Base-by-base conservation (phyloP, 1,140 invertebrate species). In the Lepidurus arcticus region DNA sequence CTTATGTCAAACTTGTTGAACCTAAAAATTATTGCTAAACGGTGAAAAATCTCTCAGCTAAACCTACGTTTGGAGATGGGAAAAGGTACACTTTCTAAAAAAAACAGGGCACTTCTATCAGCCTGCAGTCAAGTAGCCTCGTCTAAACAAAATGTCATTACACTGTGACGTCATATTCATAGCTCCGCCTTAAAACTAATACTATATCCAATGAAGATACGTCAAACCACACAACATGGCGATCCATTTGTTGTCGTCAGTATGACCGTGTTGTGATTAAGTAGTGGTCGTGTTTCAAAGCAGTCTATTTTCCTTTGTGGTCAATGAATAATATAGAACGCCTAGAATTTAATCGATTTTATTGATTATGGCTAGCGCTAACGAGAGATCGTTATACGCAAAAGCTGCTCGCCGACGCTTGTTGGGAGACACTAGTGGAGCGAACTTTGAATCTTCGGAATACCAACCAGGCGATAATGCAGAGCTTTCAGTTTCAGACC, bases 81-180 rank as follows among this genome's bases (percentile, higher is more conserved):
- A 65, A 65, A 65, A 65, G 21, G 16, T 65, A 65, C 13, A 7
- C 53, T 21, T 65, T 65, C 16, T 65, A n/a, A 65, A 7, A 13
- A 21, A 21, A 65, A 21, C n/a, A 65, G 53, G 16, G 16, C 53
- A 65, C 53, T 65, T n/a, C n/a, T 65, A 65, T 65, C 53, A 65
- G 53, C 53, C 6, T n/a, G 7, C 53, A 65, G 53, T 65, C n/a
- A 65, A 65, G 53, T 65, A n/a, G 53, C 13, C 13, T 21, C 6
- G 53, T 65, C 53, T 65, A 65, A 65, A 65, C 53, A 65, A 65
- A 65, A 65, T 65, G 53, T 65, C 53, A 65, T 65, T 34, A 65
- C 8, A 16, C 9, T 65, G 53, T 65, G 53, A 65, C 53, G 53
- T 65, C 53, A 65, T 65, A 65, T 13, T n/a, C 6, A 21, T 13